These are phyloP conservation scores for Paguma larvata DNA, from an alignment of 2,797 vertebrate species.

Conservation along the genomic window DNA sequence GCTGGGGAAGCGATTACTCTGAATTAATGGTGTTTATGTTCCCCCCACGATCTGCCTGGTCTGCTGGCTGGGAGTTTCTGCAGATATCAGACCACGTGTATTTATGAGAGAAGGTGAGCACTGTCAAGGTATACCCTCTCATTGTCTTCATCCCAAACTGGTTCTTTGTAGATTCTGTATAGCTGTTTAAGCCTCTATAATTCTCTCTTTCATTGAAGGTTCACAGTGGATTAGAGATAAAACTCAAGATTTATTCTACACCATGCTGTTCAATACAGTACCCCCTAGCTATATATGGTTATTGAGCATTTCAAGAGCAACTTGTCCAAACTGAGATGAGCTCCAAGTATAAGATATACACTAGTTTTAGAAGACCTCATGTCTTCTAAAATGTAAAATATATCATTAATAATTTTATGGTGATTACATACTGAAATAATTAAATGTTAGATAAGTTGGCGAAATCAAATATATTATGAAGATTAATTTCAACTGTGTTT, in stretches of 20 bases:
- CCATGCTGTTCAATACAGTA: background rate
- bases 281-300: background rate
- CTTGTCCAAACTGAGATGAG: background rate
- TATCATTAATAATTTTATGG: background rate
- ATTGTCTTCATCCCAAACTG: background rate
- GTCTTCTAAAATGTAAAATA: background rate
- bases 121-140: background rate
- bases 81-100: background rate
- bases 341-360: background rate
- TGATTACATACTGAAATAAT: background rate
- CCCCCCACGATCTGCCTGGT: background rate
- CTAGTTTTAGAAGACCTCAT: background rate
- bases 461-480: background rate
- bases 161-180: background rate
- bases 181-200: background rate
- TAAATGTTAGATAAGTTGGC: background rate
- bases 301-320: background rate
- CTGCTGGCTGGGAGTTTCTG: background rate
- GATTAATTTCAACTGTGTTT: background rate
- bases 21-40: background rate
- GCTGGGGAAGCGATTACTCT: background rate
- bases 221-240: background rate
- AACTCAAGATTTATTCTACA: background rate
- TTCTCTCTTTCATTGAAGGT: background rate
- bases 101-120: background rate